Evolutionary conservation across 2,888 invertebrate species (phyloP).

Genomic region (Xylophagus ater): DNA sequence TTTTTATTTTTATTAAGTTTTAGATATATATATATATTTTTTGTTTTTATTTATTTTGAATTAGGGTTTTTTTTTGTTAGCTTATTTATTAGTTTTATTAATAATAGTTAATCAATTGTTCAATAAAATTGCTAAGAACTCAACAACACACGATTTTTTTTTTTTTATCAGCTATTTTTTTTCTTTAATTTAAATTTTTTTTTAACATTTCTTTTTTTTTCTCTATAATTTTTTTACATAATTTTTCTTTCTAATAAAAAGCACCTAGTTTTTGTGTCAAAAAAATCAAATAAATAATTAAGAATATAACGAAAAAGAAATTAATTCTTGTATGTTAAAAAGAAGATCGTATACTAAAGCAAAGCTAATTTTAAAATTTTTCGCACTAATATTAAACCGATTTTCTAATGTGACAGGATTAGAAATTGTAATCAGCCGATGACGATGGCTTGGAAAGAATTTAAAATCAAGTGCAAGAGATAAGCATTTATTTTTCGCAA

Average conservation of each 20-base stretch:
- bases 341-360: no score
- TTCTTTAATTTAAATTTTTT: neutral
- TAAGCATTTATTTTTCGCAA: no score
- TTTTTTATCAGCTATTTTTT: neutral
- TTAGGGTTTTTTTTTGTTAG: constrained; percentile 2
- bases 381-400: no score
- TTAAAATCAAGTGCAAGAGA: no score
- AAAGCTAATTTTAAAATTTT: no score
- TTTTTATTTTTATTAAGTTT: constrained; percentile 6
- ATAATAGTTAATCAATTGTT: no score
- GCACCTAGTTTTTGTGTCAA: constrained; percentile 12
- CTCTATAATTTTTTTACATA: constrained; percentile 7
- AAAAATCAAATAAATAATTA: neutral
- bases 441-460: no score
- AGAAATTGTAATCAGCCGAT: no score
- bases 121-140: constrained; percentile 15
- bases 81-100: neutral
- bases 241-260: constrained; percentile 14
- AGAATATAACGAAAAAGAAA: neutral
- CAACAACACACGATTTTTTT: constrained; percentile 13
- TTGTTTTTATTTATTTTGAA: constrained; percentile 7
- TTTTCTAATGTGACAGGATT: no score
- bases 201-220: constrained; percentile 1
- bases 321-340: no score
- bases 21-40: constrained; percentile 7